phyloP scores from a whole-genome alignment of 1,140 invertebrate genomes.

The Meloidogyne floridensis region DNA sequence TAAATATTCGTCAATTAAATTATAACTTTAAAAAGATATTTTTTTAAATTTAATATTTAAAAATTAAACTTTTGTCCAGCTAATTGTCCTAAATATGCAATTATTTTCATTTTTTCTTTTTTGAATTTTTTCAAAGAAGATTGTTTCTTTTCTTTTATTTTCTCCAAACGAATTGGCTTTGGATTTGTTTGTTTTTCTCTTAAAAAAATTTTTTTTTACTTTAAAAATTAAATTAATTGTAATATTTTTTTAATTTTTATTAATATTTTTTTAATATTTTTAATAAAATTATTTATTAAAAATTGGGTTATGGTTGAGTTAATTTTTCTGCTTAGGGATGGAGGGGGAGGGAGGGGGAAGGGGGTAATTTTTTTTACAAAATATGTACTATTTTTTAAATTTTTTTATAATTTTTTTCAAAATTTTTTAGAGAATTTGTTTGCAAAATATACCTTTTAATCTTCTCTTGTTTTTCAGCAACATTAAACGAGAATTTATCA shows the following conservation, averaged over 20 bases:
- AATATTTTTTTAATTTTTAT: too few species aligned
- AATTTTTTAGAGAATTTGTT: too few species aligned
- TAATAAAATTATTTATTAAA: neutral
- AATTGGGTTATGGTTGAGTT: neutral
- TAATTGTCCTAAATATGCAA: conserved; percentile 24
- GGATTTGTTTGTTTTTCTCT: neutral
- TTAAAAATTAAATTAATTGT: too few species aligned
- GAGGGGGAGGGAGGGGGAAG: too few species aligned
- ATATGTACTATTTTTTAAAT: too few species aligned
- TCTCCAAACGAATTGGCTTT: neutral
- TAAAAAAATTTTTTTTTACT: neutral
- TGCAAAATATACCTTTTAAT: neutral
- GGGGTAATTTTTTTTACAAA: too few species aligned
- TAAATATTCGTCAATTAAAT: conserved; percentile 10
- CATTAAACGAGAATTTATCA: neutral
- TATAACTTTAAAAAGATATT: neutral
- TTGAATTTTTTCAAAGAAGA: neutral
- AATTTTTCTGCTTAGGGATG: too few species aligned
- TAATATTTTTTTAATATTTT: too few species aligned
- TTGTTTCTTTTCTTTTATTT: neutral
- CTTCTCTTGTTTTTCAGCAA: neutral
- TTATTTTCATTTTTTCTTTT: conserved; percentile 20
- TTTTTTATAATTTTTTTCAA: too few species aligned
- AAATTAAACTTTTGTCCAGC: neutral
- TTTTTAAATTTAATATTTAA: neutral